Percentiles rank a stretch among this genome's conserved stretches.
Conservation (phyloP, 64 coral and sea anemone genomes). For the Montipora capricornis region DNA sequence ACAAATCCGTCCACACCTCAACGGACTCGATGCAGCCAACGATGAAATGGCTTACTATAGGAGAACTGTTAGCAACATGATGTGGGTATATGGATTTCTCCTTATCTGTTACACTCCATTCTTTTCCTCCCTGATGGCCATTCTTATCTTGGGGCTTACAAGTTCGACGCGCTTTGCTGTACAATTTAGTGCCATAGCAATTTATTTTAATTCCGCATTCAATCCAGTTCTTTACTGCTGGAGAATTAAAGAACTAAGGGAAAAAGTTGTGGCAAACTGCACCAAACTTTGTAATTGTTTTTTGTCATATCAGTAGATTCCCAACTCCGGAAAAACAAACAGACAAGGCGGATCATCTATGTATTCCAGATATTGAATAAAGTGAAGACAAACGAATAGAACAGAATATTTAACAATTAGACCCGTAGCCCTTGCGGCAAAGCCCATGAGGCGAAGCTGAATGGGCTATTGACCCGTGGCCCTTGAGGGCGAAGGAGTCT, state of each 20-base stretch:
- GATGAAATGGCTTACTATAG: neutral
- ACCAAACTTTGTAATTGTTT: neutral
- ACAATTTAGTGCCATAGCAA: neutral
- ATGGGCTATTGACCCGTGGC: too few species aligned
- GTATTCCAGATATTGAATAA: too few species aligned
- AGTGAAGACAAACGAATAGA: too few species aligned
- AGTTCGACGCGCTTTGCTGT: neutral
- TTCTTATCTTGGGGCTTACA: neutral
- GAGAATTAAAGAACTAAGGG: conserved; percentile 40
- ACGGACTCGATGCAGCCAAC: neutral
- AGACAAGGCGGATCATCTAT: too few species aligned
- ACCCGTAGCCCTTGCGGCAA: too few species aligned
- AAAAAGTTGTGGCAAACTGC: neutral
- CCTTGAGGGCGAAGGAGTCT: too few species aligned
- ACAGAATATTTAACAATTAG: too few species aligned
- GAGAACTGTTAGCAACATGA: neutral
- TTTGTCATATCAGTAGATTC: neutral
- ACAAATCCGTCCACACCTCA: conserved; percentile 31
- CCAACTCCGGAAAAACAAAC: neutral
- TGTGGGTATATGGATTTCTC: neutral
- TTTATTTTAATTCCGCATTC: conserved; percentile 3
- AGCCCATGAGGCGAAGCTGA: too few species aligned
- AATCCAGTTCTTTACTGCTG: conserved; percentile 39
- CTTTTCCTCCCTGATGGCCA: neutral
- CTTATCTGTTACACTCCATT: neutral